Conservation (phyloP, 2,888 invertebrate species). For the Salpingus planirostris region DNA sequence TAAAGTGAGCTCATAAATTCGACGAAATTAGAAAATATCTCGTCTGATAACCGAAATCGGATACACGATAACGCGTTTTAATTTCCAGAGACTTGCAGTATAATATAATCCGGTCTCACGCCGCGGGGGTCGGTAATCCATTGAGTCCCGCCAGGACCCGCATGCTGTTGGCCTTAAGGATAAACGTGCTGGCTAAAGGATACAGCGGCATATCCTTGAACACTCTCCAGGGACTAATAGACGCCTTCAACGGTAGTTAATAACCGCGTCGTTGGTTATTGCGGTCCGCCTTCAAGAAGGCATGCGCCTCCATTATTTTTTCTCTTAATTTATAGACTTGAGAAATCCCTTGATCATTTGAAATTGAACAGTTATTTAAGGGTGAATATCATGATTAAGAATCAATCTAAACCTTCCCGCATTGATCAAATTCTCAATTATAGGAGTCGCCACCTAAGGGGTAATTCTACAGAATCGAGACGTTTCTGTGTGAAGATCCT, state of each 20-base stretch:
- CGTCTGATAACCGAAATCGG: background rate
- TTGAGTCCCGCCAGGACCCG: slow-evolving; percentile 50
- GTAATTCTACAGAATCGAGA: too few species aligned
- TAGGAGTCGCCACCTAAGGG: too few species aligned
- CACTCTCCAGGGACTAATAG: slow-evolving; percentile 49
- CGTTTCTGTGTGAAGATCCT: too few species aligned
- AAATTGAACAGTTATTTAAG: too few species aligned
- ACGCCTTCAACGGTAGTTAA: slow-evolving; percentile 56
- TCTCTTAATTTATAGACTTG: too few species aligned
- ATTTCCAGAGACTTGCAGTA: slow-evolving; percentile 48
- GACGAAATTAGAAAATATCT: background rate
- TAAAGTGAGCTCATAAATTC: slow-evolving; percentile 7
- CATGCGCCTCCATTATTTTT: background rate
- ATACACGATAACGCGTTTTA: too few species aligned
- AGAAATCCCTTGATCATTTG: too few species aligned
- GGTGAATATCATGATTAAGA: too few species aligned
- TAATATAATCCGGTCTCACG: slow-evolving; percentile 56
- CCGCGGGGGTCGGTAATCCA: slow-evolving; percentile 55
- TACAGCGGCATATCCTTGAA: slow-evolving; percentile 54
- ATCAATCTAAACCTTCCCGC: too few species aligned
- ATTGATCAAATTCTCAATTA: too few species aligned
- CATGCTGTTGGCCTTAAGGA: slow-evolving; percentile 54
- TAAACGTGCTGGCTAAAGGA: slow-evolving; percentile 60
- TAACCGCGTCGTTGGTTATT: slow-evolving; percentile 1
- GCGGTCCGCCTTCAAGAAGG: background rate